Evolutionary conservation across 2,797 vertebrate species (phyloP).

Genomic region (Masticophis lateralis): DNA sequence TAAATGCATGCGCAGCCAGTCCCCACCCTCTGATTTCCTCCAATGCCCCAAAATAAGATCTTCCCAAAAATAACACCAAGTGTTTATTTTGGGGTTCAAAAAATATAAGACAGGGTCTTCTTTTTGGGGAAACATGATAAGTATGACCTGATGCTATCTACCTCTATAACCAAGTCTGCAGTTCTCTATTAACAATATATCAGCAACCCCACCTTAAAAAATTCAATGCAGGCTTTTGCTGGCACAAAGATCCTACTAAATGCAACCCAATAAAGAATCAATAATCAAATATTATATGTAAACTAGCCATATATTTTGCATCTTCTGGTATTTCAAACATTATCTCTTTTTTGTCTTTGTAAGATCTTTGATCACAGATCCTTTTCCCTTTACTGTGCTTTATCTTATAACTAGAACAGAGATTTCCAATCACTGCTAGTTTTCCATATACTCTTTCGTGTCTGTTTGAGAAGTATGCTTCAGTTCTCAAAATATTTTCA

Average conservation of each 20-base stretch:
- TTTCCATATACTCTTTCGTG: not conserved
- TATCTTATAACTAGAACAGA: not conserved
- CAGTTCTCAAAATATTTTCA: not conserved
- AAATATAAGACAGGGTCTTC: too few species aligned
- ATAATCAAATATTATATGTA: not conserved
- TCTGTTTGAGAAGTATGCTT: not conserved
- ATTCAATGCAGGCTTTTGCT: not conserved
- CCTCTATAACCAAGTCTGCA: not conserved
- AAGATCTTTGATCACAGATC: not conserved
- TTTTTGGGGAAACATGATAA: not conserved
- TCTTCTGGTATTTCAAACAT: not conserved
- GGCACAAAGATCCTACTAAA: not conserved
- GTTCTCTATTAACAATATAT: not conserved
- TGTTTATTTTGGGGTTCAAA: too few species aligned
- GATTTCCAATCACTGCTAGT: not conserved
- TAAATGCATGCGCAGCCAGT: too few species aligned
- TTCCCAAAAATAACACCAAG: too few species aligned
- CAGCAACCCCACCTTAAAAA: not conserved
- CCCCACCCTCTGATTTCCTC: too few species aligned
- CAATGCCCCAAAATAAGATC: too few species aligned
- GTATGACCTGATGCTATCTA: not conserved
- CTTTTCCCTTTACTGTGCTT: not conserved
- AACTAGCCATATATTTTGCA: not conserved
- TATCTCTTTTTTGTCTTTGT: not conserved
- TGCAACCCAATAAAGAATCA: not conserved